Base-by-base conservation (phyloP, 2,113 vertebrate species). In the Paradoxurus hermaphroditus region DNA sequence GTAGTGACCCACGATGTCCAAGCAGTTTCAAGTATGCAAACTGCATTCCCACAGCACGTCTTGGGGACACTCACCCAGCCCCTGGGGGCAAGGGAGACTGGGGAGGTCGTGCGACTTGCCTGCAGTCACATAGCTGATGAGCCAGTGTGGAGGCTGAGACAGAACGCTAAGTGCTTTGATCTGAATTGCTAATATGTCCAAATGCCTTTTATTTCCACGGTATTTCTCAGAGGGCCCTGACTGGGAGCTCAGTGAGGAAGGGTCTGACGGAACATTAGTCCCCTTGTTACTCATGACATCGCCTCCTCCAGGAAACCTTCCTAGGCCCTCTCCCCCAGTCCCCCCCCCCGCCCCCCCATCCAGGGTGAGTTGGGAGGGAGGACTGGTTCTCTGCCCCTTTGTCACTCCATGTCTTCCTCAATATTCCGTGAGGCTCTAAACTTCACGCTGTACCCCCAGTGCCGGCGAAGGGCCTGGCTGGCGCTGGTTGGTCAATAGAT, bases 251-350 rank as follows among this genome's bases (percentile, higher is more conserved):
- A 13, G 4, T 12, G 21, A 73, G 65, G 25, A 93, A n/a, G 31
- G 23, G 23, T 81, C 39, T 75, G 73, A 3, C 7, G 18, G 86
- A 10, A 46, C 23, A 14, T n/a, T 46, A n/a, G 62, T 51, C 19
- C 7, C 41, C 41, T 96, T 53, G 70, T 36, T 91, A 91, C 82
- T 68, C 2, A 8, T 34, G 87, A 36, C 16, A 63, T 53, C 31
- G 62, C 91, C 16, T 93, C 82, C 56, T 96, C 73, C 49, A 41
- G 78, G 90, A 97, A 88, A 67, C 19, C 39, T 91, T 95, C 65
- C 36, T 92, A 51, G 62, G 12, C 11, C 16, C 7, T 49, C 23
- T 1, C 4, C 13, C 10, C 27, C 46, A 88, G 15, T 46, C 51
- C 15, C 15, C 51, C 51, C 51, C 51, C 4, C 7, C 56, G n/a